These are phyloP conservation scores for Diabrotica balteata DNA, from an alignment of 2,888 invertebrate genomes.

Conservation along the genomic window DNA sequence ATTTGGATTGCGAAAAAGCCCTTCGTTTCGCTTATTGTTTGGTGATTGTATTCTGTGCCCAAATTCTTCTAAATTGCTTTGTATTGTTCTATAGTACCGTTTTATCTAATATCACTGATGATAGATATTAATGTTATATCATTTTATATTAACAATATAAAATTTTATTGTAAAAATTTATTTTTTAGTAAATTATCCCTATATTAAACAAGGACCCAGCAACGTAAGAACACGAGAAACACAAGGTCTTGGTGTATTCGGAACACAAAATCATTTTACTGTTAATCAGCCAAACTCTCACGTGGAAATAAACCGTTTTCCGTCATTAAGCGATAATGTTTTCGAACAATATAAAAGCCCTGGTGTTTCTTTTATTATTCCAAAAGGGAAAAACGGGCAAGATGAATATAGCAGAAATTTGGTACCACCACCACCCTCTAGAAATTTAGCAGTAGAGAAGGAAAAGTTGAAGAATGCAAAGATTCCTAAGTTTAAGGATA, in stretches of 20 bases:
- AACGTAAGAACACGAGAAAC: conserved; percentile 48
- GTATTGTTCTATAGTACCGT: too few species aligned
- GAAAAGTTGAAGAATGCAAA: conserved; percentile 33
- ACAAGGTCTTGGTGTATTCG: conserved; percentile 42
- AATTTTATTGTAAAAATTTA: too few species aligned
- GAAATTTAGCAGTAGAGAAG: conserved; percentile 28
- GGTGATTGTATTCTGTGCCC: too few species aligned
- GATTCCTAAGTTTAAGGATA: conserved; percentile 41
- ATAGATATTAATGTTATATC: too few species aligned
- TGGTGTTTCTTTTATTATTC: conserved; percentile 40
- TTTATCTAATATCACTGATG: too few species aligned
- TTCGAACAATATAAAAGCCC: conserved; percentile 55
- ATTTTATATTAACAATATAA: too few species aligned
- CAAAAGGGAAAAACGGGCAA: conserved; percentile 39
- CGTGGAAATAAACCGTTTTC: conserved; percentile 52
- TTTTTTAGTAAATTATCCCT: conserved; percentile 48
- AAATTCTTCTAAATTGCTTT: too few species aligned
- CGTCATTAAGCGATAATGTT: conserved; percentile 58
- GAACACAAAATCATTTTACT: conserved; percentile 61
- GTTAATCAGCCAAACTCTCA: conserved; percentile 60
- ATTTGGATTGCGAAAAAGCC: too few species aligned
- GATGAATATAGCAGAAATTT: conserved; percentile 60
- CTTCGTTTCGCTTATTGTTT: too few species aligned
- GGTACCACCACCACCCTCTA: conserved; percentile 60
- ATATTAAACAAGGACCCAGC: conserved; percentile 43